These are phyloP conservation scores for Dermochelys coriacea DNA, from an alignment of 2,797 vertebrate genomes.

Conservation along the genomic window DNA sequence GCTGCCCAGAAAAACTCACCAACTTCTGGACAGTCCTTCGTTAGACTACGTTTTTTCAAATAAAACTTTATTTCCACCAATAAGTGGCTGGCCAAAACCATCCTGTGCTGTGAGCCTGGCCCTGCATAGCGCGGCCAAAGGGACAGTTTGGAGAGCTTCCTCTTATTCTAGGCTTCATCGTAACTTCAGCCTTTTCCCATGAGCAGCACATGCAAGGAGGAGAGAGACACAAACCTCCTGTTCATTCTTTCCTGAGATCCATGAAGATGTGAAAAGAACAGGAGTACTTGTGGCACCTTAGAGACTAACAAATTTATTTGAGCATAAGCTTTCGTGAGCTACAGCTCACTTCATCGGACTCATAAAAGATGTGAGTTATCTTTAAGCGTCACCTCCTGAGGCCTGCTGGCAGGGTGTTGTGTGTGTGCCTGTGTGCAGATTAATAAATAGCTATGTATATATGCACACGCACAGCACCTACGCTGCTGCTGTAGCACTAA, in stretches of 20 bases:
- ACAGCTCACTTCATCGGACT: too few species aligned
- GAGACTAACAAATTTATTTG: too few species aligned
- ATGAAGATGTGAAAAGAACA: not conserved
- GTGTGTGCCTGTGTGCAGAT: accelerated
- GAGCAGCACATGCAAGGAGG: not conserved
- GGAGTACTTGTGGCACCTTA: too few species aligned
- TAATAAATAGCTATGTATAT: accelerated
- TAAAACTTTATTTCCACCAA: constrained; percentile 19
- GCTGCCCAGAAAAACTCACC: constrained; percentile 9
- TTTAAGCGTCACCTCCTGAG: not conserved
- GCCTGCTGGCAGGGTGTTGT: not conserved
- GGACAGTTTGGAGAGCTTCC: constrained; percentile 32
- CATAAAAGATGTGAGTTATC: accelerated
- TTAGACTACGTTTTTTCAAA: constrained; percentile 47
- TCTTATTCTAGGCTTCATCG: not conserved
- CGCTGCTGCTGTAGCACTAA: accelerated
- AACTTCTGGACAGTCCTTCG: constrained; percentile 19
- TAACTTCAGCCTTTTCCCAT: not conserved
- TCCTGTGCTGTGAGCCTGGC: constrained; percentile 30
- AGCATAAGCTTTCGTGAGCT: too few species aligned
- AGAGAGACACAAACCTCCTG: not conserved
- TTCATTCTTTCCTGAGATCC: not conserved
- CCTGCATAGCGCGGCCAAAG: constrained; percentile 23
- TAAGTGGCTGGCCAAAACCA: constrained; percentile 51
- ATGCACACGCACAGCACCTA: accelerated